phyloP scores from a whole-genome alignment of 2,888 invertebrate species.

The Harmothoe impar region DNA sequence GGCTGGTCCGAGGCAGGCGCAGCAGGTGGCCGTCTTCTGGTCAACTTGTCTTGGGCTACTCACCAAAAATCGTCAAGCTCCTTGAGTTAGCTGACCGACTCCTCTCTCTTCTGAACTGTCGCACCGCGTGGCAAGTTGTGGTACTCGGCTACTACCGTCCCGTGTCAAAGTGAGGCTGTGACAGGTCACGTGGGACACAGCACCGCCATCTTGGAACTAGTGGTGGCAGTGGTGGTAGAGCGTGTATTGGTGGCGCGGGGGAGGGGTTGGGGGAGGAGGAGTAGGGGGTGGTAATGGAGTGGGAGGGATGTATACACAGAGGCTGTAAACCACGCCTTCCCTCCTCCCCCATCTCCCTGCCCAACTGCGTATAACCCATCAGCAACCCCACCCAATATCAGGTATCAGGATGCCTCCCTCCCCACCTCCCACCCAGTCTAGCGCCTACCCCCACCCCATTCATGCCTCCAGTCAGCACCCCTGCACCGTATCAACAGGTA shows the following conservation, averaged over 20 bases:
- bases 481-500: no score
- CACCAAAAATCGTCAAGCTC: not conserved
- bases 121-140: not conserved
- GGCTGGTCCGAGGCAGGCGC: not conserved
- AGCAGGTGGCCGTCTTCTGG: not conserved
- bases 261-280: not conserved
- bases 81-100: not conserved
- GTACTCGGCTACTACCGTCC: not conserved
- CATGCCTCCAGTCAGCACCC: no score
- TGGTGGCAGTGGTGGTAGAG: not conserved
- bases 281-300: not conserved
- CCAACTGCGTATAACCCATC: no score
- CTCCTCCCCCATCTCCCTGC: not conserved
- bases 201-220: not conserved
- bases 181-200: not conserved
- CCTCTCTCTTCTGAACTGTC: not conserved
- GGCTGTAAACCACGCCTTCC: not conserved
- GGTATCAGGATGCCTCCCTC: no score
- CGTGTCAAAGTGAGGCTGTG: conserved; percentile 17
- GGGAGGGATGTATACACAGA: not conserved
- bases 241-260: not conserved
- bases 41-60: not conserved
- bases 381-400: no score
- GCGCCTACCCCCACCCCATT: no score
- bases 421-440: no score